phyloP scores from a whole-genome alignment of 2,797 vertebrate genomes.

The Carapus acus region DNA sequence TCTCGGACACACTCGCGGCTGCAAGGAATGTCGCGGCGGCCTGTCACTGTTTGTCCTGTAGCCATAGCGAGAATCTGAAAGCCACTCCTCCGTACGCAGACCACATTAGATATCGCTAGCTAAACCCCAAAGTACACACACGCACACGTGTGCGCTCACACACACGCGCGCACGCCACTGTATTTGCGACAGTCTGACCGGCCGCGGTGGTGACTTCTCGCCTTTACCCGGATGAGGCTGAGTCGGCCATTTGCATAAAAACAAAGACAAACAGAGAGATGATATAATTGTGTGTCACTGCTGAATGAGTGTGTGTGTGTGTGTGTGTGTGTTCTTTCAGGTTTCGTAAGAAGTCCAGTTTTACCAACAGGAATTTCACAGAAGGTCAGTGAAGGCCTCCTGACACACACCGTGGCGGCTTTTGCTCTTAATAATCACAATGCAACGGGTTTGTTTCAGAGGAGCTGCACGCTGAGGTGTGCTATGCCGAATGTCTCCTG shows the following conservation, averaged over 20 bases:
- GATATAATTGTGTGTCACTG: not conserved
- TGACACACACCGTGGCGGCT: conserved; percentile 10
- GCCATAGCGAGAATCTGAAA: conserved; percentile 33
- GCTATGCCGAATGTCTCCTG: conserved; percentile 95
- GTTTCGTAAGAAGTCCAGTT: conserved; percentile 87
- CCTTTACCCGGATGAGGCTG: conserved; percentile 5
- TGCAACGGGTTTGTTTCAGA: conserved; percentile 68
- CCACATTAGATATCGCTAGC: not conserved
- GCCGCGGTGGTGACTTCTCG: conserved; percentile 18
- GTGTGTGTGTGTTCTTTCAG: conserved; percentile 61
- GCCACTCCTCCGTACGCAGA: not conserved
- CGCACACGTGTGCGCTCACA: no score
- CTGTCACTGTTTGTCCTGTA: conserved; percentile 19
- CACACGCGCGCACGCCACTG: no score
- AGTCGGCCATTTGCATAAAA: conserved; percentile 29
- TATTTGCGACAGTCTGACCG: not conserved
- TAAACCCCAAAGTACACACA: not conserved
- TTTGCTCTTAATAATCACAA: conserved; percentile 25
- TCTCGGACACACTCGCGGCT: conserved; percentile 4
- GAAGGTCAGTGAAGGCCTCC: conserved; percentile 78
- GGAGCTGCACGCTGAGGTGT: conserved; percentile 96
- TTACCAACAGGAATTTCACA: conserved; percentile 84
- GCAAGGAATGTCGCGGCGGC: conserved; percentile 44
- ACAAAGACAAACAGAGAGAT: conserved; percentile 19
- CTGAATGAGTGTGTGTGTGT: not conserved